Evolutionary conservation across 2,888 invertebrate species (phyloP).

Genomic region (Formica aserva): DNA sequence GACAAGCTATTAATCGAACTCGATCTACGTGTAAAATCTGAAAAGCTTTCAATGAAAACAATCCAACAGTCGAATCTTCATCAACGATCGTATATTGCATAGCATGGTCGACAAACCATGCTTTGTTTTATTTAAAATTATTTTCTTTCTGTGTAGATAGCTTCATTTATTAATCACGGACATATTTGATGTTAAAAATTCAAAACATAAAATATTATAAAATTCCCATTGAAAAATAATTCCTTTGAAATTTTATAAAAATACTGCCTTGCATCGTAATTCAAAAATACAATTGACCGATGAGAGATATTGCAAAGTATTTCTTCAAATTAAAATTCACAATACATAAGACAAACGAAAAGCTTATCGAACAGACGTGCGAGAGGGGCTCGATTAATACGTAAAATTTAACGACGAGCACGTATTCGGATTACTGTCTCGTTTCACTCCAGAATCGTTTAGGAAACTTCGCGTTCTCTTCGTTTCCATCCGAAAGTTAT

Average conservation of each 20-base stretch:
- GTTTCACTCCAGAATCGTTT: constrained; percentile 26
- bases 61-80: constrained; percentile 36
- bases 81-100: constrained; percentile 24
- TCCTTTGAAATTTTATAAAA: neutral
- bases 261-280: neutral
- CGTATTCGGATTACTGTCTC: constrained; percentile 11
- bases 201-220: neutral
- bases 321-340: neutral
- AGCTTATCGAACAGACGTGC: neutral
- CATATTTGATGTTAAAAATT: neutral
- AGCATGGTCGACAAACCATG: neutral
- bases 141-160: constrained; percentile 1
- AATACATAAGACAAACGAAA: neutral
- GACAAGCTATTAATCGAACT: constrained; percentile 36
- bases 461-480: constrained; percentile 55
- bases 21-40: constrained; percentile 35
- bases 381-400: constrained; percentile 26
- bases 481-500: constrained; percentile 70
- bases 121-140: constrained; percentile 20
- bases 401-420: constrained; percentile 24
- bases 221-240: neutral
- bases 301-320: neutral
- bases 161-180: constrained; percentile 7
- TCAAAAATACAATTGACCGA: neutral
- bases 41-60: constrained; percentile 45